A percentile compares a stretch with the other conserved stretches of the same genome.
phyloP scores from a whole-genome alignment of 2,797 vertebrate species.

The Thaleichthys pacificus region DNA sequence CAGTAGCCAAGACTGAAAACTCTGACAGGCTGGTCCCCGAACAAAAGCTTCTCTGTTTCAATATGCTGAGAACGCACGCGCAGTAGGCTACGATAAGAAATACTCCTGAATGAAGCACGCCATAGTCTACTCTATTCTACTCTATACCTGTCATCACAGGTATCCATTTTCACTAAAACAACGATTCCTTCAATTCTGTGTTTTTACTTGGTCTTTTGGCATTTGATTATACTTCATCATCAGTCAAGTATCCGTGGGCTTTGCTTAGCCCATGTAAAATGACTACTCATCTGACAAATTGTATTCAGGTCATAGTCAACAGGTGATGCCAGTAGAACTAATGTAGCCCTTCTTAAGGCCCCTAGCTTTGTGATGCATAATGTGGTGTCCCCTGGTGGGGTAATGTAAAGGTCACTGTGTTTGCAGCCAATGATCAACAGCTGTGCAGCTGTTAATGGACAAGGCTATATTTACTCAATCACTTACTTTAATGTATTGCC shows the following conservation, averaged over 20 bases:
- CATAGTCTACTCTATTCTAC: constrained; percentile 28
- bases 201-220: background rate
- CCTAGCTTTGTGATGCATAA: constrained; percentile 43
- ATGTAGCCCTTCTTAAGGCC: too few relatives aligned
- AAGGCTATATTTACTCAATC: constrained; percentile 57
- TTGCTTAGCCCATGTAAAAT: too few relatives aligned
- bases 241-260: too few relatives aligned
- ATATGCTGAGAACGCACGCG: constrained; percentile 68
- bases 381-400: constrained; percentile 72
- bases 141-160: constrained; percentile 67
- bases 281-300: too few relatives aligned
- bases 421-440: constrained; percentile 53
- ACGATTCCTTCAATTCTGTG: background rate
- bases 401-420: constrained; percentile 35
- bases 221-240: too few relatives aligned
- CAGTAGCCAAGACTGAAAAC: constrained; percentile 30
- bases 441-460: constrained; percentile 35
- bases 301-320: too few relatives aligned
- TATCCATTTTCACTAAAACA: constrained; percentile 12
- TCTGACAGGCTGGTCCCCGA: constrained; percentile 53
- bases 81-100: constrained; percentile 43
- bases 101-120: constrained; percentile 25
- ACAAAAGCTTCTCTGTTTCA: constrained; percentile 71
- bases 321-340: too few relatives aligned
- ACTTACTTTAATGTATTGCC: constrained; percentile 33